phyloP scores from a whole-genome alignment of 1,140 invertebrate genomes.

The Drosophila serrata region DNA sequence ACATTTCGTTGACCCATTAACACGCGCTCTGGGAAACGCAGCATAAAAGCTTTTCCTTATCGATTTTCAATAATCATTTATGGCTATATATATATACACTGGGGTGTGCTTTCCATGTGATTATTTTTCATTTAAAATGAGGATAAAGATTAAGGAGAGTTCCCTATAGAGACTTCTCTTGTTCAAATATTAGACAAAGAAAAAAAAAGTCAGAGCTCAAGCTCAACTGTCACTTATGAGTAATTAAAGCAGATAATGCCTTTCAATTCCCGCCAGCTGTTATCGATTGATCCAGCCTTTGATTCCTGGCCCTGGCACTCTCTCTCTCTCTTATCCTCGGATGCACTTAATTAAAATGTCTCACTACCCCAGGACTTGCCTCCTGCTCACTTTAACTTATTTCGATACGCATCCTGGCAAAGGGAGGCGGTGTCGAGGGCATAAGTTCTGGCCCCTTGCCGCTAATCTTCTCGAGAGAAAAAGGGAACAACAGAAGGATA shows the following conservation, averaged over 20 bases:
- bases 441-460: slow-evolving; percentile 45
- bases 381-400: slow-evolving; percentile 30
- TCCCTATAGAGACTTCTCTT: background rate
- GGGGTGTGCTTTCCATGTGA: background rate
- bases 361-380: slow-evolving; percentile 1
- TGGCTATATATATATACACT: background rate
- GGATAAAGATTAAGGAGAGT: background rate
- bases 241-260: slow-evolving; percentile 14
- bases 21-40: slow-evolving; percentile 3
- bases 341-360: slow-evolving; percentile 64
- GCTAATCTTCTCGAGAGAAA: slow-evolving; percentile 23
- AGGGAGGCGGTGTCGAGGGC: slow-evolving; percentile 27
- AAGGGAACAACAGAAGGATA: background rate
- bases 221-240: too few species aligned
- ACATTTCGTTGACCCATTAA: slow-evolving; percentile 27
- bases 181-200: background rate
- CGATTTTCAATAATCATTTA: slow-evolving; percentile 25
- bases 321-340: slow-evolving; percentile 15
- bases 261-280: slow-evolving; percentile 5
- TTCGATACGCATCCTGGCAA: slow-evolving; percentile 46
- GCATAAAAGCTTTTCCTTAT: slow-evolving; percentile 21
- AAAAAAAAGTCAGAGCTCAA: too few species aligned
- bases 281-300: slow-evolving; percentile 18
- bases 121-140: background rate
- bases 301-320: too few species aligned